Evolutionary conservation across 2,113 vertebrate genomes (phyloP).

Genomic region (Stictonetta naevosa): DNA sequence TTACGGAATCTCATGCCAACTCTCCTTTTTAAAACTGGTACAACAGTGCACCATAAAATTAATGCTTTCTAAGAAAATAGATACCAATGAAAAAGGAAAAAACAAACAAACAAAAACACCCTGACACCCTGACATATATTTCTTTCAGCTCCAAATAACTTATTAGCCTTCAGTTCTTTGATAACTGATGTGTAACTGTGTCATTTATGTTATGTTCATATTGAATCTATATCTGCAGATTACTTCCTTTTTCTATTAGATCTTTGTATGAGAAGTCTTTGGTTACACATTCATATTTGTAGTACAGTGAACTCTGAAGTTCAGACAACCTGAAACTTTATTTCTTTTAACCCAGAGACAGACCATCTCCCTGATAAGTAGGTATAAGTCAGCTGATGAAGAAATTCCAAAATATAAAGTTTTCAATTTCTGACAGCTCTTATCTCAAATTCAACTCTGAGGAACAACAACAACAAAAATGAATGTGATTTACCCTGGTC

Average conservation of each 20-base stretch:
- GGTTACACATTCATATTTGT: background rate
- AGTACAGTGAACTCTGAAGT: background rate
- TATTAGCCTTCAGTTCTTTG: background rate
- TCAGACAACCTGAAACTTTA: background rate
- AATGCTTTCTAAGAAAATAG: background rate
- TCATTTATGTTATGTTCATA: background rate
- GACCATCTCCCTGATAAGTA: background rate
- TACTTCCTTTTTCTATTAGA: background rate
- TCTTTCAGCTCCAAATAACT: background rate
- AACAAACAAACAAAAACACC: too few species aligned
- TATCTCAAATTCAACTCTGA: background rate
- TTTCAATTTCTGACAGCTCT: background rate
- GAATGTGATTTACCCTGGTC: background rate
- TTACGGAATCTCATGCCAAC: background rate
- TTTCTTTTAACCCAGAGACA: background rate
- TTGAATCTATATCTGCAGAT: background rate
- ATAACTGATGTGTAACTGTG: background rate
- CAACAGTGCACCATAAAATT: background rate
- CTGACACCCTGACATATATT: too few species aligned
- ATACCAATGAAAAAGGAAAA: background rate
- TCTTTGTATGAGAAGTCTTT: background rate
- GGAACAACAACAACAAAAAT: background rate
- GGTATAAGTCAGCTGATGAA: background rate
- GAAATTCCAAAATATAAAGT: background rate
- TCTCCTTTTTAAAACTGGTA: background rate